These are phyloP conservation scores for Trematomus bernacchii DNA, from an alignment of 2,797 vertebrate species.

Conservation along the genomic window DNA sequence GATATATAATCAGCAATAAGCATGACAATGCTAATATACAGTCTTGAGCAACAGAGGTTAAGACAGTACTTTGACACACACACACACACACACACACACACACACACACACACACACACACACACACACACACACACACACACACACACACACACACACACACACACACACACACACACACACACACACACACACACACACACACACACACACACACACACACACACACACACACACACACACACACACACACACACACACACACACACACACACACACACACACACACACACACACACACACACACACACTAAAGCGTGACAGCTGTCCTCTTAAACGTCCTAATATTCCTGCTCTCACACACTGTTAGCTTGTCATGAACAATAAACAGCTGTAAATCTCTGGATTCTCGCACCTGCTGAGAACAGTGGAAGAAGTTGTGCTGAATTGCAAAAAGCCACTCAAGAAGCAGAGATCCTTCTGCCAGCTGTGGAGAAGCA, in stretches of 20 bases:
- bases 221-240: too few species aligned
- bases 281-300: too few species aligned
- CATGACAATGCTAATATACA: too few species aligned
- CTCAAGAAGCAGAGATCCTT: constrained; percentile 20
- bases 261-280: too few species aligned
- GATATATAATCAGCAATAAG: too few species aligned
- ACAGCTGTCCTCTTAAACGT: constrained; percentile 18
- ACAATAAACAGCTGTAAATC: constrained; percentile 49
- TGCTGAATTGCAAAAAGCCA: constrained; percentile 40
- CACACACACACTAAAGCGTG: not conserved
- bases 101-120: too few species aligned
- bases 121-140: constrained; percentile 34
- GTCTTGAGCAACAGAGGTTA: too few species aligned
- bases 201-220: too few species aligned
- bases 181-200: too few species aligned
- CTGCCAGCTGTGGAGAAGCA: constrained; percentile 53
- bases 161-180: not conserved
- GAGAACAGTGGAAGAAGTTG: constrained; percentile 44
- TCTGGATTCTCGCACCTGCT: constrained; percentile 56
- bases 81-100: too few species aligned
- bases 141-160: not conserved
- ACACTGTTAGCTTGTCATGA: constrained; percentile 23
- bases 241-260: too few species aligned
- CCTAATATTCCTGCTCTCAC: constrained; percentile 21
- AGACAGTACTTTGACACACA: too few species aligned